A percentile compares a stretch with the other conserved stretches of the same genome.
Conservation (phyloP, 1,140 invertebrate species). For the Penaeus vannamei region DNA sequence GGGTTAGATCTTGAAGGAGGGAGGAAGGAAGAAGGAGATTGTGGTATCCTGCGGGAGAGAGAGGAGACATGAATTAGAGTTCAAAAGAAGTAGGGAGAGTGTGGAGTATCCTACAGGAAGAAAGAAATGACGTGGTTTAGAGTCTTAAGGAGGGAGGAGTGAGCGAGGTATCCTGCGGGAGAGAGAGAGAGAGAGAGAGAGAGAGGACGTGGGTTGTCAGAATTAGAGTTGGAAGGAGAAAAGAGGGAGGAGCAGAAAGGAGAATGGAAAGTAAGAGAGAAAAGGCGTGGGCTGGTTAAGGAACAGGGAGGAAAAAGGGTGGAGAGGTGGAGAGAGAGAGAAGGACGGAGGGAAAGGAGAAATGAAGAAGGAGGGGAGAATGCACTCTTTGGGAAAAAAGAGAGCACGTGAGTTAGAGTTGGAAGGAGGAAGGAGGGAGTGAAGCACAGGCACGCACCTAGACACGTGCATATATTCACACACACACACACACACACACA, state of each 20-base stretch:
- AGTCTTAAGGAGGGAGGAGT: not conserved
- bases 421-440: not conserved
- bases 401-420: not conserved
- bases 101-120: not conserved
- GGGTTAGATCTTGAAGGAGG: too few species aligned
- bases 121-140: not conserved
- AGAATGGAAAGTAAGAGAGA: not conserved
- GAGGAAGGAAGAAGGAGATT: too few species aligned
- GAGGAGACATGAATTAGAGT: too few species aligned
- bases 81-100: not conserved
- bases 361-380: not conserved
- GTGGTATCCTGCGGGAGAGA: too few species aligned
- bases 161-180: not conserved
- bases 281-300: not conserved
- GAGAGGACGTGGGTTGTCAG: not conserved
- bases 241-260: not conserved
- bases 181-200: not conserved
- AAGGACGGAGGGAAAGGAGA: not conserved
- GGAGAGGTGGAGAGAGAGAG: too few species aligned
- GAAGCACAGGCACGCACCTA: constrained; percentile 18
- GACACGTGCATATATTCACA: constrained; percentile 39
- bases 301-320: too few species aligned
- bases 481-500: not conserved
- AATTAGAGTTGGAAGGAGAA: not conserved
- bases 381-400: not conserved